Conservation (phyloP, 2,888 invertebrate genomes). For the Hypercompe scribonia region DNA sequence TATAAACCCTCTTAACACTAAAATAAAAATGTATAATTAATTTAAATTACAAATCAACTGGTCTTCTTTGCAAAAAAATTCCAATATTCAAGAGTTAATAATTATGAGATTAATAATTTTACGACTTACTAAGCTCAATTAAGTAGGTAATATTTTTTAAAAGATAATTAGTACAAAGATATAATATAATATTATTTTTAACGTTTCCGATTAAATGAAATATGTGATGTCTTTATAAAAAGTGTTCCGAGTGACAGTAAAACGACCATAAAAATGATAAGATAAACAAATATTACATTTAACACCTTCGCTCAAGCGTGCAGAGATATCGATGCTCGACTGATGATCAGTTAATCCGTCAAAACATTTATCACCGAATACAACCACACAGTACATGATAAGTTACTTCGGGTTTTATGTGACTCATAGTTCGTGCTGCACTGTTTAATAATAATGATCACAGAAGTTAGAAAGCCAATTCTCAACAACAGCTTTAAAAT, state of each 20-base stretch:
- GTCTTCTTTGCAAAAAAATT: background rate
- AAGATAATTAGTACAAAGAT: background rate
- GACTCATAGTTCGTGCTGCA: background rate
- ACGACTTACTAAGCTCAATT: background rate
- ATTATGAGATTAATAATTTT: background rate
- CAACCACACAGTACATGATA: background rate
- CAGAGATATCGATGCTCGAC: background rate
- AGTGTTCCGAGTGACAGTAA: slow-evolving; percentile 1
- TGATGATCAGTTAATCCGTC: slow-evolving; percentile 4
- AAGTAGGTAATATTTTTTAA: background rate
- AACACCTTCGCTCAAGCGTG: slow-evolving; percentile 2
- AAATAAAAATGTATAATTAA: background rate
- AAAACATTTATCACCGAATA: slow-evolving; percentile 4
- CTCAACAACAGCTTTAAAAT: too few species aligned
- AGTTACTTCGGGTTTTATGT: background rate
- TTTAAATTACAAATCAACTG: too few species aligned
- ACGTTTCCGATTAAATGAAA: background rate
- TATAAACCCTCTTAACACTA: background rate
- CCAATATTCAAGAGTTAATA: too few species aligned
- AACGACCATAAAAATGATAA: background rate
- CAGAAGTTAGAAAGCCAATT: too few species aligned
- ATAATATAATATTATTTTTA: background rate
- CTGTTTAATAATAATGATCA: background rate
- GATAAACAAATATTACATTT: slow-evolving; percentile 4
- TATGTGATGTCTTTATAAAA: background rate